These are phyloP conservation scores for Solenopsis invicta DNA, from an alignment of 1,140 invertebrate genomes.

Conservation along the genomic window DNA sequence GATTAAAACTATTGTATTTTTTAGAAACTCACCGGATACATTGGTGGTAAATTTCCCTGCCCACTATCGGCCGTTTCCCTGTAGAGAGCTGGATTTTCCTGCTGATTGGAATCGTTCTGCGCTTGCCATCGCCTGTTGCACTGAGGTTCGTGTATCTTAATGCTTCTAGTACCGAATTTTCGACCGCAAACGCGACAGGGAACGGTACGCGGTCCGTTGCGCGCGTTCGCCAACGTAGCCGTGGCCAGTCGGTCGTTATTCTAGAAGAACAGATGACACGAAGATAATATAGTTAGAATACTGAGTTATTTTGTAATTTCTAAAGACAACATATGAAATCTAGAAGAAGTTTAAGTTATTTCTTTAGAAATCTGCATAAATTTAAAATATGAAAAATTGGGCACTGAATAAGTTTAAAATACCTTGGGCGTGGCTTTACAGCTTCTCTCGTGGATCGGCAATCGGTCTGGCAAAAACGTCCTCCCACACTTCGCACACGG, in stretches of 20 bases:
- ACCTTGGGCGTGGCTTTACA: constrained; percentile 86
- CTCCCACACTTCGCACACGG: constrained; percentile 90
- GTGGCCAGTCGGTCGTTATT: constrained; percentile 70
- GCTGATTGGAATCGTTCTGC: constrained; percentile 88
- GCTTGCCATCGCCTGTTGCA: constrained; percentile 92
- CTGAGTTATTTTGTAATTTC: too few species aligned
- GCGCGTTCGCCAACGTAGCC: constrained; percentile 89
- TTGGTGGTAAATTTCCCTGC: constrained; percentile 35
- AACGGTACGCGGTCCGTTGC: constrained; percentile 79
- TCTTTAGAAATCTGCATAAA: too few species aligned
- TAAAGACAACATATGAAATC: too few species aligned
- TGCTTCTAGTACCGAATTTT: constrained; percentile 91
- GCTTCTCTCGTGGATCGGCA: constrained; percentile 90
- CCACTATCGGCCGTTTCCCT: not conserved
- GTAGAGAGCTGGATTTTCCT: not conserved
- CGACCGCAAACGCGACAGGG: constrained; percentile 92
- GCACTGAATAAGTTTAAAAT: not conserved
- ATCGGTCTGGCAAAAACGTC: constrained; percentile 90
- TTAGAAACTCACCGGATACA: constrained; percentile 74
- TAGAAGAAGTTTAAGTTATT: too few species aligned
- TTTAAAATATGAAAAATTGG: not conserved
- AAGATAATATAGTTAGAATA: too few species aligned
- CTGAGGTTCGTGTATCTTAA: constrained; percentile 92
- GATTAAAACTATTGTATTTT: constrained; percentile 53
- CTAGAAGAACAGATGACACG: constrained; percentile 12